Conservation (phyloP, 2,113 vertebrate species). For the Lepisosteus oculatus region DNA sequence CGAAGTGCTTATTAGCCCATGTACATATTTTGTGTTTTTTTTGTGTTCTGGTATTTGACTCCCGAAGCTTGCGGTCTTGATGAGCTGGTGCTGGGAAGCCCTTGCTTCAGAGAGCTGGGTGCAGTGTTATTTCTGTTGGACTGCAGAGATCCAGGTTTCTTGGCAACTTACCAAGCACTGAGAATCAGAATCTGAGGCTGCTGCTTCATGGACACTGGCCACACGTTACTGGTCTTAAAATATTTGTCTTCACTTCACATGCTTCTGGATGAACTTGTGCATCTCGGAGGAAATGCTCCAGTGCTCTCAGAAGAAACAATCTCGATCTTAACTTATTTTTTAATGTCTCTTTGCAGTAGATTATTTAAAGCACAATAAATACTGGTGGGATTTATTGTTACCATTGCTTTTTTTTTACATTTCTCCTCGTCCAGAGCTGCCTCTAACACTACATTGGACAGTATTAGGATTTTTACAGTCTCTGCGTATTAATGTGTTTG, state of each 20-base stretch:
- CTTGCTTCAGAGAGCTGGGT: too few relatives aligned
- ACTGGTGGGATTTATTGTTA: neutral
- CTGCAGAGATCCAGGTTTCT: too few relatives aligned
- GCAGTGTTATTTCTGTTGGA: too few relatives aligned
- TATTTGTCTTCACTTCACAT: neutral
- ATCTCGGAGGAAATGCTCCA: neutral
- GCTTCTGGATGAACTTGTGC: neutral
- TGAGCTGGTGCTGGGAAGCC: too few relatives aligned
- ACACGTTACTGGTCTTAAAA: neutral
- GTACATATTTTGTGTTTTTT: too few relatives aligned
- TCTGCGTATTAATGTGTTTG: neutral
- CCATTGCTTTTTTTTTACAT: neutral
- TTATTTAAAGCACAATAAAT: conserved; percentile 14
- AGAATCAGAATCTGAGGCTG: too few relatives aligned
- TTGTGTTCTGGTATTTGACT: too few relatives aligned
- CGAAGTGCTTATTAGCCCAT: too few relatives aligned
- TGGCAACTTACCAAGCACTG: too few relatives aligned
- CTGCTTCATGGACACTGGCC: too few relatives aligned
- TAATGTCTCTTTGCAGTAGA: neutral
- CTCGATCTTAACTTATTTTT: neutral
- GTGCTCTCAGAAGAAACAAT: neutral
- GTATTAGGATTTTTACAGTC: neutral
- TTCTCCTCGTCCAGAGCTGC: too few relatives aligned
- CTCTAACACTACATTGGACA: neutral
- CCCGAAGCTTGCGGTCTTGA: too few relatives aligned